Evolutionary conservation across 2,888 invertebrate genomes (phyloP), one percentile per base, ranked within the genome.

Genomic region (Orthosia gracilis): DNA sequence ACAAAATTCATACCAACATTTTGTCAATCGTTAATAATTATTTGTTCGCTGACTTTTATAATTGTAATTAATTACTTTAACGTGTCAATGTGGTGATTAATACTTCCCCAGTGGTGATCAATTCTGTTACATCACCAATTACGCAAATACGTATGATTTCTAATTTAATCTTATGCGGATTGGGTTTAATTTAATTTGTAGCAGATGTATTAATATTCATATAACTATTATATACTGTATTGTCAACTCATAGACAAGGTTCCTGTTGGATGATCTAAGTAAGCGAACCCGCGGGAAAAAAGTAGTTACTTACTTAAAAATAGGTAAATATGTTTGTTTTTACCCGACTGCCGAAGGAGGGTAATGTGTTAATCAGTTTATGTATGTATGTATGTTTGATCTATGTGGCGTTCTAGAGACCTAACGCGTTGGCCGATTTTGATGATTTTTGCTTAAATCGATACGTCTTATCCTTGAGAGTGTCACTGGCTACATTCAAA

Each of bases 51-150:
- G 80, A 85, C 79, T 82, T 82, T 76, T 73, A 62, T 75, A 76
- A 87, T 86, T 89, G 77, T 73, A 76, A 87, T 86, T 89, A 78
- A 86, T 83, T 69, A 77, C 65, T 82, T 67, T 76, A 74, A 73
- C 78, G 64, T 80, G 75, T 79, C 83, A 71, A 72, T 65, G 50
- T 59, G 47, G 40, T 70, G 72, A 83, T 79, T 78, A 64, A 85
- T 72, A 78, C 64, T 59, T 78, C 57, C 31, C 21, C 18, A 26
- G 40, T 11, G 62, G 67, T 82, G 69, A 75, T 78, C 68, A 70
- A 69, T 69, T 82, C 66, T 26, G 63, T 86, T 87, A 83, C 79
- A 76, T 86, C 83, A 87, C 50, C 31, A 69, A 72, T 87, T 83
- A 69, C 70, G 80, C 47, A 81, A 81, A 80, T 73, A 52, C 31